These are phyloP conservation scores for Orthosia gothica DNA, from an alignment of 2,888 invertebrate genomes.

Conservation along the genomic window DNA sequence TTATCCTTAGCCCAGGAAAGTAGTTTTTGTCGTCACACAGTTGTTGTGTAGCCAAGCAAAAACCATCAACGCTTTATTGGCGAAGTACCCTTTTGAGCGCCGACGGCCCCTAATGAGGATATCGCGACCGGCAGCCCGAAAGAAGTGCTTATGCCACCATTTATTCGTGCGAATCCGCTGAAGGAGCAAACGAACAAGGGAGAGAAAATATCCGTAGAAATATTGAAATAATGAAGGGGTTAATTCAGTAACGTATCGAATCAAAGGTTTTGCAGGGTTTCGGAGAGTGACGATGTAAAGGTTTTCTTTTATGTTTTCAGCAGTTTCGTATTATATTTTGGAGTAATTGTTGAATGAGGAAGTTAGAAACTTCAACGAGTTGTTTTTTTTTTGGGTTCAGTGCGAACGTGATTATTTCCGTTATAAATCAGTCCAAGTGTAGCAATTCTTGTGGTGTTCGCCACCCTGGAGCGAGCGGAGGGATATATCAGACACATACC, in stretches of 20 bases:
- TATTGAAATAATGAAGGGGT: constrained; percentile 44
- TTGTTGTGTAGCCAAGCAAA: constrained; percentile 59
- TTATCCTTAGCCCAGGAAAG: constrained; percentile 26
- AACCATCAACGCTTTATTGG: constrained; percentile 64
- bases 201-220: constrained; percentile 24
- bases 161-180: constrained; percentile 49
- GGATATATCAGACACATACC: too few species aligned
- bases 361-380: background rate
- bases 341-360: background rate
- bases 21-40: constrained; percentile 50
- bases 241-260: constrained; percentile 34
- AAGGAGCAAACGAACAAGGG: constrained; percentile 43
- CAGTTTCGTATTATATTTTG: background rate
- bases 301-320: background rate
- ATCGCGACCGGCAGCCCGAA: constrained; percentile 56
- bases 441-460: too few species aligned
- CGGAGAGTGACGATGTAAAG: background rate
- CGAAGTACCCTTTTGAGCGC: constrained; percentile 64
- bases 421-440: too few species aligned
- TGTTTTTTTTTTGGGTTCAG: too few species aligned
- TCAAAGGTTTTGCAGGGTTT: background rate
- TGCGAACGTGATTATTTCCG: too few species aligned
- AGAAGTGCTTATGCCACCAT: constrained; percentile 63
- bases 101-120: constrained; percentile 66
- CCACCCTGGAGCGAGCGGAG: too few species aligned